Evolutionary conservation across 1,140 invertebrate species (phyloP), one percentile per base, ranked within the genome.

Genomic region (Drosophila kepulauana): DNA sequence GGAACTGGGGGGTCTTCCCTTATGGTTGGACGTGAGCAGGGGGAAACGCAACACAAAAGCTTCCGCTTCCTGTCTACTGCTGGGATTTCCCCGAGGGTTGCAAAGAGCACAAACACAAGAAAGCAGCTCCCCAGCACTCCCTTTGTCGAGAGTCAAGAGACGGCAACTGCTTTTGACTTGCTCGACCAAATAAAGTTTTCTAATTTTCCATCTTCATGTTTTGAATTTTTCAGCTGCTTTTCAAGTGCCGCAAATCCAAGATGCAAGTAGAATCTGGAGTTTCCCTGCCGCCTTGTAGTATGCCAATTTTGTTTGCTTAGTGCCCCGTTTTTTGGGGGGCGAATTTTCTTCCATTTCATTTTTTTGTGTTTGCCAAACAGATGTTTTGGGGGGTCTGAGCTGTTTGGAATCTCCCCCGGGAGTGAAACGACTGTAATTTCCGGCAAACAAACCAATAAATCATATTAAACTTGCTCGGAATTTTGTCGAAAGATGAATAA

Each of bases 391-490:
- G 43, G 43, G 61, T 28, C 63, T 61, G 69, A 61, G 58, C 57
- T 30, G 48, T n/a, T 30, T 20, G 48, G 41, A 41, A 74, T 56
- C 65, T 41, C 69, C 41, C 30, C 38, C 13, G 38, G 66, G 13
- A 70, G 52, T 61, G 52, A 78, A 80, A 63, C 79, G 84, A 74
- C 75, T 79, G 90, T 91, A 91, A 91, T 90, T 90, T 91, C 90
- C 86, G 90, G 81, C 82, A 90, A 91, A 91, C 90, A 91, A 88
- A 90, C 86, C 90, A 87, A 91, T 91, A 91, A 91, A 91, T 91
- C 90, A 90, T 91, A 88, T 91, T 88, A 90, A 90, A 87, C 79
- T 81, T 82, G 65, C 81, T 72, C 15, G 72, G 72, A 89, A 79
- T 79, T 72, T 67, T 15, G n/a, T 43, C 49, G 61, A 59, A 41